Conservation (phyloP, 2,888 invertebrate genomes). For the Erebia aethiops region DNA sequence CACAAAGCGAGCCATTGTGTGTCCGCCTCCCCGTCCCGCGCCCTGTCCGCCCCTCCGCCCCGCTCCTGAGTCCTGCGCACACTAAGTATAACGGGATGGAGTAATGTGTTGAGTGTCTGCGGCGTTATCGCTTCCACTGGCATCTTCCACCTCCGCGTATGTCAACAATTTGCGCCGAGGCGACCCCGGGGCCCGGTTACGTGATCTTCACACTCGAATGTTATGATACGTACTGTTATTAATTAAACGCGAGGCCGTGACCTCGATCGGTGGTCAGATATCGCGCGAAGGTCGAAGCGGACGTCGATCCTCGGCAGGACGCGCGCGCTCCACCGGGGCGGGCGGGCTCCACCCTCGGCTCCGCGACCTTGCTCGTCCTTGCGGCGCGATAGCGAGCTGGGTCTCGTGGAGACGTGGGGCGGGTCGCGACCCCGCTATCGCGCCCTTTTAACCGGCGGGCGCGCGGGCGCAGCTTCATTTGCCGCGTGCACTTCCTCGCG, state of each 20-base stretch:
- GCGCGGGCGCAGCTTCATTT: slow-evolving; percentile 58
- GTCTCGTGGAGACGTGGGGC: slow-evolving; percentile 63
- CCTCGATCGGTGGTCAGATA: slow-evolving; percentile 48
- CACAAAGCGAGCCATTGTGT: slow-evolving; percentile 13
- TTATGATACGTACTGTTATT: slow-evolving; percentile 45
- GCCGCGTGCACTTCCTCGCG: slow-evolving; percentile 52
- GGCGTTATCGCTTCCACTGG: neutral
- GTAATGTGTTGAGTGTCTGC: neutral
- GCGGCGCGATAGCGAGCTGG: slow-evolving; percentile 57
- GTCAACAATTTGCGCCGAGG: neutral
- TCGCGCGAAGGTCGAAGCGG: slow-evolving; percentile 58
- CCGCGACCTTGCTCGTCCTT: slow-evolving; percentile 76
- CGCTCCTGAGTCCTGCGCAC: too few species aligned
- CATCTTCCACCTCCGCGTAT: slow-evolving; percentile 1
- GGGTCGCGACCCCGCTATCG: slow-evolving; percentile 66
- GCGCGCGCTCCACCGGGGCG: slow-evolving; percentile 50
- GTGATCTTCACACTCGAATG: slow-evolving; percentile 50
- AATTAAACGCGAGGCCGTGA: slow-evolving; percentile 49
- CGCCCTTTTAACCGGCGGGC: slow-evolving; percentile 64
- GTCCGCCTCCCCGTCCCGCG: too few species aligned
- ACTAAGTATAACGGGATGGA: neutral
- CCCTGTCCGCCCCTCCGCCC: neutral
- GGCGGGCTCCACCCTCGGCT: slow-evolving; percentile 45
- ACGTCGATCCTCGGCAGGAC: slow-evolving; percentile 42
- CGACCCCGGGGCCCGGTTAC: slow-evolving; percentile 29